Evolutionary conservation across 2,888 invertebrate genomes (phyloP).

Genomic region (Spatulosminthurus flaviceps): DNA sequence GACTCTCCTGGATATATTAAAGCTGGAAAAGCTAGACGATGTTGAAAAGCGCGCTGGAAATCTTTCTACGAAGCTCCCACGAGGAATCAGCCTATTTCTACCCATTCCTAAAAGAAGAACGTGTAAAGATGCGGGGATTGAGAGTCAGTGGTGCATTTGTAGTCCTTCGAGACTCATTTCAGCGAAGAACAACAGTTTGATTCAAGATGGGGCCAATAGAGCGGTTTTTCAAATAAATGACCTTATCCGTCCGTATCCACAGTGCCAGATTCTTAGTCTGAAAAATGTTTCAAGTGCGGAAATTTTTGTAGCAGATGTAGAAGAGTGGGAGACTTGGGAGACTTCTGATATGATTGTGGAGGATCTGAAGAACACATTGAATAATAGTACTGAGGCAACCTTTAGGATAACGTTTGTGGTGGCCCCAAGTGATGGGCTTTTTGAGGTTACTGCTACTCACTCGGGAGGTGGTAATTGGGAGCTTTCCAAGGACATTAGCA

Average conservation of each 20-base stretch:
- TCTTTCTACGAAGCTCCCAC: slow-evolving; percentile 59
- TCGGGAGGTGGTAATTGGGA: too few species aligned
- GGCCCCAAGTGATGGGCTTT: too few species aligned
- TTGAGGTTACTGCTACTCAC: too few species aligned
- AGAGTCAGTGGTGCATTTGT: slow-evolving; percentile 89
- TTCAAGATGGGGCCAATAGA: slow-evolving; percentile 72
- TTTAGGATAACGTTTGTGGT: too few species aligned
- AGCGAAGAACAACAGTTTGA: slow-evolving; percentile 68
- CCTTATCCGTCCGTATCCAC: slow-evolving; percentile 70
- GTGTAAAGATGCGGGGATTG: slow-evolving; percentile 80
- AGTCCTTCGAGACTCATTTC: slow-evolving; percentile 71
- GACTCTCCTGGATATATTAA: slow-evolving; percentile 56
- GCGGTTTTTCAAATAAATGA: slow-evolving; percentile 75
- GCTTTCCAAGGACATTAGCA: too few species aligned
- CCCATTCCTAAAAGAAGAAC: slow-evolving; percentile 77
- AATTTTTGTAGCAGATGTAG: too few species aligned
- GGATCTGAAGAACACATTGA: too few species aligned
- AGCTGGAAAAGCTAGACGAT: slow-evolving; percentile 36
- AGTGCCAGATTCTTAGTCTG: slow-evolving; percentile 74
- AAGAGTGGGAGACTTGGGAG: too few species aligned
- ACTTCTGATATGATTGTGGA: too few species aligned
- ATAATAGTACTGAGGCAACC: too few species aligned
- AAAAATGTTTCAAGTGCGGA: slow-evolving; percentile 75
- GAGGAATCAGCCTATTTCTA: slow-evolving; percentile 81
- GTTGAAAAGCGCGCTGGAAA: slow-evolving; percentile 64